Conservation (phyloP, 2,888 invertebrate genomes). For the Dasypolia templi region DNA sequence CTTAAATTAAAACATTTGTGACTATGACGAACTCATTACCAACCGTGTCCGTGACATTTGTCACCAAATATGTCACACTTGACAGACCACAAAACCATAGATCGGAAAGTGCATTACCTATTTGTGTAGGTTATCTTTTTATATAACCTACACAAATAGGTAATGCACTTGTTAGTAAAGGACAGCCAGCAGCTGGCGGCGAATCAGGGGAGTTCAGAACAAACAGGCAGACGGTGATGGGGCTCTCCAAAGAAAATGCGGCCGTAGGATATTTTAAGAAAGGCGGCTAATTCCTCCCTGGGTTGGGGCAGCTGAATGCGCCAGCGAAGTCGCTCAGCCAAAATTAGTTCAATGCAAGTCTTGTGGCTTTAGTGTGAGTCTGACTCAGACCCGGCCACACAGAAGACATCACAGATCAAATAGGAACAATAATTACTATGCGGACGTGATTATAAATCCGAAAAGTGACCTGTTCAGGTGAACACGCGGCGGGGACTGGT, state of each 20-base stretch:
- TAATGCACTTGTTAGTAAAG: no score
- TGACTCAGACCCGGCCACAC: no score
- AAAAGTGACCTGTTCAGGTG: no score
- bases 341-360: no score
- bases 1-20: conserved; percentile 16
- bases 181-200: background rate
- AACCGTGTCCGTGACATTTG: conserved; percentile 23
- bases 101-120: background rate
- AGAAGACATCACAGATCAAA: no score
- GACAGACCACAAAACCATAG: background rate
- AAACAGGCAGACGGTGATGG: no score
- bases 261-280: background rate
- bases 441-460: no score
- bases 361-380: no score
- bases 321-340: background rate
- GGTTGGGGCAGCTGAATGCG: background rate
- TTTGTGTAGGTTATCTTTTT: background rate
- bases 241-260: background rate
- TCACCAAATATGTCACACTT: conserved; percentile 1
- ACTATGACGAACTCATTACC: background rate
- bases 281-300: background rate
- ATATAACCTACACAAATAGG: no score
- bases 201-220: no score
- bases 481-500: no score
- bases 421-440: no score